These are phyloP conservation scores for Mythimna lalbum DNA, from an alignment of 2,888 invertebrate species.

Conservation along the genomic window DNA sequence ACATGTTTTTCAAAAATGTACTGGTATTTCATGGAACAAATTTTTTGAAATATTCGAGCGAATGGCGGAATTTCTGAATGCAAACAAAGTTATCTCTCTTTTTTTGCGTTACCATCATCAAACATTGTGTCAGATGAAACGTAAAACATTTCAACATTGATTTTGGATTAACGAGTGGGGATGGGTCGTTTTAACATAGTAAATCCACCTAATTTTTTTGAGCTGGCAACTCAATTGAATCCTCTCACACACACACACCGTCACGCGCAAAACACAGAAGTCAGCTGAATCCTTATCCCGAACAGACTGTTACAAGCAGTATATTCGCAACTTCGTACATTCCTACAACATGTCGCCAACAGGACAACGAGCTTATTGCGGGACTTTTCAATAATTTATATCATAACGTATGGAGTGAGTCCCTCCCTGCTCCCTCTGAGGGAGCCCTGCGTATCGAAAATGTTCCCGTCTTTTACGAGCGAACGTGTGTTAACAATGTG, in stretches of 20 bases:
- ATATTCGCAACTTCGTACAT: constrained; percentile 85
- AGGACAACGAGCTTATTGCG: constrained; percentile 77
- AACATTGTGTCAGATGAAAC: too few species aligned
- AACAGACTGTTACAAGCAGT: constrained; percentile 71
- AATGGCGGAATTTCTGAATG: too few species aligned
- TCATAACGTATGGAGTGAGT: constrained; percentile 72
- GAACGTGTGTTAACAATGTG: constrained; percentile 54
- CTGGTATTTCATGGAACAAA: too few species aligned
- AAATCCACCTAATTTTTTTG: neutral
- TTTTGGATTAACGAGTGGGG: too few species aligned
- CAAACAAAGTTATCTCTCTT: too few species aligned
- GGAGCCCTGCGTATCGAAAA: constrained; percentile 54
- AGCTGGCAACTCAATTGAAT: constrained; percentile 14
- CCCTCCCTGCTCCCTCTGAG: constrained; percentile 3
- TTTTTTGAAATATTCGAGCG: too few species aligned
- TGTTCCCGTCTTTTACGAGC: constrained; percentile 58
- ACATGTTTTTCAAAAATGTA: too few species aligned
- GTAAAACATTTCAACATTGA: too few species aligned
- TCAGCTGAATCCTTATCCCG: constrained; percentile 34
- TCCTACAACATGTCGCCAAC: constrained; percentile 80
- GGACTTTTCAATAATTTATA: constrained; percentile 88
- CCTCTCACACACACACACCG: neutral
- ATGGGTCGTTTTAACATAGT: too few species aligned
- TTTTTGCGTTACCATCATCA: too few species aligned
- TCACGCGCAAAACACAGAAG: constrained; percentile 20